Evolutionary conservation across 2,797 vertebrate species (phyloP), one percentile per base, ranked within the genome.

Genomic region (Gobionotothen gibberifrons): DNA sequence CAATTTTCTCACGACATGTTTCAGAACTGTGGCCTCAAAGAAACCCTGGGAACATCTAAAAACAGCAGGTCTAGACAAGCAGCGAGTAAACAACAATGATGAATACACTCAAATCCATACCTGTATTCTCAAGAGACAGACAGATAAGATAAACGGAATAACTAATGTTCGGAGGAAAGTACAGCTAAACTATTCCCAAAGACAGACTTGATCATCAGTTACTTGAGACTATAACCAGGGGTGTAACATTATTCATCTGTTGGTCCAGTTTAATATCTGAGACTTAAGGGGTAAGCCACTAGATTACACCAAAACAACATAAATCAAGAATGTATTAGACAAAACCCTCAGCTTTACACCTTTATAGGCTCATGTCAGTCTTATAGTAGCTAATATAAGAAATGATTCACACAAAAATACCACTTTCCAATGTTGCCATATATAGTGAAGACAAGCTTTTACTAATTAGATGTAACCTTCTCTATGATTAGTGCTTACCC

Each of bases 61-160:
- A 26, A 26, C 26, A 86, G 65, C 84, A 86, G 74, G 87, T 87
- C 56, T 17, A 69, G 82, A 48, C 87, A 87, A 19, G 36, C 51
- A 44, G 17, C 1, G 1, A 40, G 52, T 16, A 60, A 62, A 62
- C 39, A 70, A 39, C 36, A 40, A 60, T 57, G 60, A 74, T 74
- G 58, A 67, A 68, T 44, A 32, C 56, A 15, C 44, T 84, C 44
- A 76, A n/a, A 51, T 22, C 21, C 10, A 68, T 17, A 63, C 17
- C 39, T 69, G 56, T 43, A 3, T 29, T 54, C 10, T 47, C 22
- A 72, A 17, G 55, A 65, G 10, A 53, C 44, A 43, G 15, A 40
- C 4, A 3, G 53, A 26, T 36, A 29, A 61, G 53, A 60, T 0
- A 22, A 43, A 48, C 49, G 19, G n/a, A 32, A 21, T 3, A 22